Evolutionary conservation across 2,888 invertebrate species (phyloP).

Genomic region (Drosophila rellima): DNA sequence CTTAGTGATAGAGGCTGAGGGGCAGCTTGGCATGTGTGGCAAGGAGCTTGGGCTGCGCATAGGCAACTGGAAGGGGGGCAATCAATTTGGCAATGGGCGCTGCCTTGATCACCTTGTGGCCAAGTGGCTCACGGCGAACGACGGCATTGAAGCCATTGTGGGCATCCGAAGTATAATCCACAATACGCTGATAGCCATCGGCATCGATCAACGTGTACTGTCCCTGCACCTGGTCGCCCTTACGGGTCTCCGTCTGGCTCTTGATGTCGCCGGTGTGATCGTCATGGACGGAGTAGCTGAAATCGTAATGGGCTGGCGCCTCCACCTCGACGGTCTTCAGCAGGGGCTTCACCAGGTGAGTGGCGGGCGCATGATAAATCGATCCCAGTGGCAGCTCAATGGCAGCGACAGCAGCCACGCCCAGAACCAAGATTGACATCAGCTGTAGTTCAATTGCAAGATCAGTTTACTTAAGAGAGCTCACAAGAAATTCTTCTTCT

Average conservation of each 20-base stretch:
- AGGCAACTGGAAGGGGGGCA: conserved; percentile 75
- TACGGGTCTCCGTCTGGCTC: conserved; percentile 87
- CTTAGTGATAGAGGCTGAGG: conserved; percentile 61
- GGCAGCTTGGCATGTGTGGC: conserved; percentile 65
- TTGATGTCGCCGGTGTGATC: conserved; percentile 87
- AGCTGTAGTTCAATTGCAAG: conserved; percentile 57
- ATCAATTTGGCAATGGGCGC: conserved; percentile 83
- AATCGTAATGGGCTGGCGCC: conserved; percentile 86
- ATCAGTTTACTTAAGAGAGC: background rate
- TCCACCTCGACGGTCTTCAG: conserved; percentile 82
- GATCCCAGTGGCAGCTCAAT: conserved; percentile 70
- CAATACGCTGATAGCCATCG: conserved; percentile 87
- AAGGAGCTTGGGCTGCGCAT: conserved; percentile 73
- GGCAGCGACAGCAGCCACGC: conserved; percentile 77
- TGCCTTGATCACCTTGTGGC: conserved; percentile 84
- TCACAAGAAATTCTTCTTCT: background rate
- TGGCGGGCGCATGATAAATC: conserved; percentile 67
- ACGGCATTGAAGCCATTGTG: conserved; percentile 87
- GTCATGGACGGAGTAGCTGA: conserved; percentile 86
- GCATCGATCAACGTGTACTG: conserved; percentile 87
- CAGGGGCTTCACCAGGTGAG: conserved; percentile 73
- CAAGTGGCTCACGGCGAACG: conserved; percentile 86
- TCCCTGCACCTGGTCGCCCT: conserved; percentile 87
- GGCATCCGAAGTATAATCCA: conserved; percentile 87
- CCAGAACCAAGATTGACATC: conserved; percentile 75